phyloP scores from a whole-genome alignment of 2,797 vertebrate genomes.

The Hydrocynus forskahlii region DNA sequence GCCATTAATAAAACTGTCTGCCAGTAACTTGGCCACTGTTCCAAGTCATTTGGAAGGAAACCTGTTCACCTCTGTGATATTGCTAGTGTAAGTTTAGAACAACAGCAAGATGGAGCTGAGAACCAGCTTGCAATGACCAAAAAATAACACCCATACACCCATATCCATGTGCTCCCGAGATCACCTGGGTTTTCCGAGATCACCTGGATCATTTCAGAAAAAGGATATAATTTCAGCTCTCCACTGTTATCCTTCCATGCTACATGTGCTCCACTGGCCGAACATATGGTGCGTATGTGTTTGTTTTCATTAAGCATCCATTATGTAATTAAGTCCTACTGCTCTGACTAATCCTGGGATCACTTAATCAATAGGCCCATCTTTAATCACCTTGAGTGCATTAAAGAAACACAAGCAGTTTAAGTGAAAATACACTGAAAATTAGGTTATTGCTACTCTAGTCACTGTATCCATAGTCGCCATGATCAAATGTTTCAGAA shows the following conservation, averaged over 20 bases:
- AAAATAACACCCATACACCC: background rate
- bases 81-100: conserved; percentile 22
- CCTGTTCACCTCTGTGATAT: conserved; percentile 1
- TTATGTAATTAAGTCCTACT: conserved; percentile 14
- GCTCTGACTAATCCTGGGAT: conserved; percentile 10
- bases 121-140: background rate
- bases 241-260: background rate
- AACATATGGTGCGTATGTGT: background rate
- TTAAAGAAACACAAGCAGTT: background rate
- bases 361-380: background rate
- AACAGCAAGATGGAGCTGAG: conserved; percentile 10
- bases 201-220: background rate
- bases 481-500: background rate
- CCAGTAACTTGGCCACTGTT: conserved; percentile 29
- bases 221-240: no score
- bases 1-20: conserved; percentile 54
- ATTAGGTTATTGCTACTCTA: background rate
- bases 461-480: background rate
- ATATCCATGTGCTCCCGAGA: background rate
- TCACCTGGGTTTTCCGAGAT: background rate
- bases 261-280: background rate
- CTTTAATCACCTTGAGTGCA: background rate
- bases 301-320: conserved; percentile 6
- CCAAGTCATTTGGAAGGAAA: conserved; percentile 27
- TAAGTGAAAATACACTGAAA: background rate